These are phyloP conservation scores for Hylaea fasciaria DNA, from an alignment of 2,888 invertebrate species.

Conservation along the genomic window DNA sequence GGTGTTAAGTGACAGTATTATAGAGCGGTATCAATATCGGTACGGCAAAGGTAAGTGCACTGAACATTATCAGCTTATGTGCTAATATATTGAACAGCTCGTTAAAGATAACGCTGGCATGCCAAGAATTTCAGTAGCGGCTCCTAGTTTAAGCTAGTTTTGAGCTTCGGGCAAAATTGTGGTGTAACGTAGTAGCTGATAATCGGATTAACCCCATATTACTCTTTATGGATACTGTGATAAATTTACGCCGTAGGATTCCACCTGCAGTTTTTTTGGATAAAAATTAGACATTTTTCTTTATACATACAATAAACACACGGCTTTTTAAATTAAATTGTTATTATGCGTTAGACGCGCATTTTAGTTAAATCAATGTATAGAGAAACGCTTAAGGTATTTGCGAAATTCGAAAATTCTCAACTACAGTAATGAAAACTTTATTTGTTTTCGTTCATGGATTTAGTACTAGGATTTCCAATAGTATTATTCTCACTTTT, in stretches of 20 bases:
- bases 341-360: too few species aligned
- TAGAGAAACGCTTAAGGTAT: too few species aligned
- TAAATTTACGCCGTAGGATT: not conserved
- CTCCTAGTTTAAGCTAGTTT: conserved; percentile 40
- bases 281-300: too few species aligned
- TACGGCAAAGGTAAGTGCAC: conserved; percentile 54
- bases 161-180: conserved; percentile 42
- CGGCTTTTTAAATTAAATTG: too few species aligned
- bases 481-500: too few species aligned
- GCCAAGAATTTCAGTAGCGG: conserved; percentile 55
- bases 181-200: conserved; percentile 23
- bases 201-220: not conserved
- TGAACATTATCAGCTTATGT: conserved; percentile 65
- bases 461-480: too few species aligned
- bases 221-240: not conserved
- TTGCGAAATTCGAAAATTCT: too few species aligned
- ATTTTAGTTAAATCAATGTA: too few species aligned
- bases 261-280: too few species aligned
- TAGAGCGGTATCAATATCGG: conserved; percentile 36
- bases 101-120: conserved; percentile 59
- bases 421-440: too few species aligned
- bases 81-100: conserved; percentile 66
- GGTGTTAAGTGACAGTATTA: conserved; percentile 26
- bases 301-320: too few species aligned
- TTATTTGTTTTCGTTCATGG: too few species aligned